phyloP scores from a whole-genome alignment of 2,888 invertebrate species.

The Penaeus monodon region DNA sequence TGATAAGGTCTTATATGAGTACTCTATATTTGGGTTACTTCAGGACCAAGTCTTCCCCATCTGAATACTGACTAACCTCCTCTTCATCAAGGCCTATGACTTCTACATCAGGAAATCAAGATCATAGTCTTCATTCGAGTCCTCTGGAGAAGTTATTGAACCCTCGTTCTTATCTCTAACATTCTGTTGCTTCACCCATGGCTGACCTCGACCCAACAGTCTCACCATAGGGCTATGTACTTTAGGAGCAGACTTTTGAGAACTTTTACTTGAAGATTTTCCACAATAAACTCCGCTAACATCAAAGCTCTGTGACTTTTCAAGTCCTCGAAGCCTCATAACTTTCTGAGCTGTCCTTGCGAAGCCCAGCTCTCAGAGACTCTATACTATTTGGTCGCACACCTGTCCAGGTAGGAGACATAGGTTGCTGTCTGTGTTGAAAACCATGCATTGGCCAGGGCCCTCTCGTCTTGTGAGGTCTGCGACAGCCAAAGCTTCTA shows the following conservation, averaged over 20 bases:
- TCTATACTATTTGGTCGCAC: slow-evolving; percentile 33
- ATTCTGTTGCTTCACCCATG: background rate
- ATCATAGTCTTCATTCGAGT: slow-evolving; percentile 45
- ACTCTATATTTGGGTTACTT: slow-evolving; percentile 55
- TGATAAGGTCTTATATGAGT: slow-evolving; percentile 41
- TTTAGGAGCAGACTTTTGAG: slow-evolving; percentile 6
- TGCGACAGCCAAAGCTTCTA: background rate
- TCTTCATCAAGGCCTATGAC: slow-evolving; percentile 45
- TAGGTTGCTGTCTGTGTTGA: slow-evolving; percentile 3
- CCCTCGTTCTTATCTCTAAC: background rate
- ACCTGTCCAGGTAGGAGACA: slow-evolving; percentile 5
- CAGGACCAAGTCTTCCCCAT: slow-evolving; percentile 42
- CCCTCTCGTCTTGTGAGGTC: slow-evolving; percentile 9
- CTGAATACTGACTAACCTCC: slow-evolving; percentile 29
- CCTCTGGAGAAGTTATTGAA: slow-evolving; percentile 42
- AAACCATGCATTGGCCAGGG: slow-evolving; percentile 22
- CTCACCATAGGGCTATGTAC: slow-evolving; percentile 31
- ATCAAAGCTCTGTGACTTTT: slow-evolving; percentile 55
- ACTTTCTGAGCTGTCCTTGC: slow-evolving; percentile 49
- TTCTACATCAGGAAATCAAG: slow-evolving; percentile 57
- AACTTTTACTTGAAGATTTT: background rate
- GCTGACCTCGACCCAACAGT: background rate
- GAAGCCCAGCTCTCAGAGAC: slow-evolving; percentile 43
- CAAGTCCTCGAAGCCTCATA: slow-evolving; percentile 42
- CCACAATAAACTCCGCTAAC: background rate